Evolutionary conservation across 2,113 vertebrate genomes (phyloP), one percentile per base, ranked within the genome.

Genomic region (Benitochromis conjunctus): DNA sequence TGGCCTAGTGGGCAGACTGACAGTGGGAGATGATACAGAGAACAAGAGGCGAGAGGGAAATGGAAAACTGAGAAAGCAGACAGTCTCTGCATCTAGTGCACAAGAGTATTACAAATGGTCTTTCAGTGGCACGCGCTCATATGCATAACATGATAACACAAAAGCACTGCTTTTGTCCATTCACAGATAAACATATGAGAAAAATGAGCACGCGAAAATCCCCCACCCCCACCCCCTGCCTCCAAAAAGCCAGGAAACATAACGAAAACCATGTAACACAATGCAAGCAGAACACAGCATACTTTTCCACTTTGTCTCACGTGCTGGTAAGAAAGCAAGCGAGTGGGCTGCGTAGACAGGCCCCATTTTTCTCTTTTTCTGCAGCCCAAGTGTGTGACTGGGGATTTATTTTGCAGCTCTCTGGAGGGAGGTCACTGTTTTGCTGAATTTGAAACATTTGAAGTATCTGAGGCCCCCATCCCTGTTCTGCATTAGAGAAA

Each of bases 401-500:
- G 90, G 91, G 93, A 94, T 95, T 95, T 95, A 94, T 95, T 95
- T 93, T 78, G 64, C 93, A 92, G 90, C 82, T 92, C 94, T 94
- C 84, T 66, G 36, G 85, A 93, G 94, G 92, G 86, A 92, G 91
- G 89, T 94, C 92, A 92, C 79, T 89, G 82, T 91, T 95, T 94
- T 89, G 89, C 89, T 93, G 92, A 95, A 95, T 95, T 91, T 93
- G 88, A 95, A 95, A 91, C 93, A 95, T 95, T 94, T 96, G 94
- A 96, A 95, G 93, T 94, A 94, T 95, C 92, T 83, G 74, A 92
- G 82, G 58, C 89, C 84, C 89, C 83, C 64, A 60, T 91, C 89
- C 94, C 94, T 96, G 95, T 92, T 96, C 92, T 92, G 87, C 91
- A 95, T 96, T 95, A 96, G 89, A 95, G 94, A 89, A 94, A 91